These are phyloP conservation scores for Menidia menidia DNA, from an alignment of 2,797 vertebrate genomes.

Conservation along the genomic window DNA sequence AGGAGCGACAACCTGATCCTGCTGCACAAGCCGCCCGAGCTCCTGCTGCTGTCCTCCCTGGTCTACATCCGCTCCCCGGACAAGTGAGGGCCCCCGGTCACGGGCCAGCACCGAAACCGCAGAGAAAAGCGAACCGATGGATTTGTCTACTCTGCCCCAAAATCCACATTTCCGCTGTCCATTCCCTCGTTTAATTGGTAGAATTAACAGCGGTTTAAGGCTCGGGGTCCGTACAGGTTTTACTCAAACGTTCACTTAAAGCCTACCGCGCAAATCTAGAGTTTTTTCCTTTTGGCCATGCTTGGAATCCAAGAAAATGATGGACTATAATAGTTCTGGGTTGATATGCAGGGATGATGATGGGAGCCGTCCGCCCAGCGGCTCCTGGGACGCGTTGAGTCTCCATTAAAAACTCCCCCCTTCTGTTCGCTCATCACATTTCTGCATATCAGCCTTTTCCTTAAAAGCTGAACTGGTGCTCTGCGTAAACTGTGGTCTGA, in stretches of 20 bases:
- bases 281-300: constrained; percentile 35
- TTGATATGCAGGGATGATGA: constrained; percentile 44
- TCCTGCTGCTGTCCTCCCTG: constrained; percentile 88
- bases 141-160: too few relatives aligned
- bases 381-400: not conserved
- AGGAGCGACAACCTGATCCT: constrained; percentile 89
- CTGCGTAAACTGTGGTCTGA: constrained; percentile 36
- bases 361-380: not conserved
- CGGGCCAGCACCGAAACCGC: constrained; percentile 5
- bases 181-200: too few relatives aligned
- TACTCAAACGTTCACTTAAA: constrained; percentile 46
- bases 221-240: constrained; percentile 5
- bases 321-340: constrained; percentile 86
- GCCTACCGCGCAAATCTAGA: constrained; percentile 31
- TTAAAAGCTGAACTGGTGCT: constrained; percentile 60
- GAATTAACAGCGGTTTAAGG: too few relatives aligned
- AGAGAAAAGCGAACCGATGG: not conserved
- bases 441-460: constrained; percentile 41
- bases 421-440: constrained; percentile 9
- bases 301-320: constrained; percentile 89
- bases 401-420: too few relatives aligned
- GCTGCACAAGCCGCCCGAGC: constrained; percentile 88
- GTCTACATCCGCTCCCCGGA: constrained; percentile 87
- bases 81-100: constrained; percentile 75
- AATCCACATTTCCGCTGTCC: too few relatives aligned